A percentile compares a stretch with the other conserved stretches of the same genome.
phyloP scores from a whole-genome alignment of 2,113 vertebrate species.

The Junco hyemalis region DNA sequence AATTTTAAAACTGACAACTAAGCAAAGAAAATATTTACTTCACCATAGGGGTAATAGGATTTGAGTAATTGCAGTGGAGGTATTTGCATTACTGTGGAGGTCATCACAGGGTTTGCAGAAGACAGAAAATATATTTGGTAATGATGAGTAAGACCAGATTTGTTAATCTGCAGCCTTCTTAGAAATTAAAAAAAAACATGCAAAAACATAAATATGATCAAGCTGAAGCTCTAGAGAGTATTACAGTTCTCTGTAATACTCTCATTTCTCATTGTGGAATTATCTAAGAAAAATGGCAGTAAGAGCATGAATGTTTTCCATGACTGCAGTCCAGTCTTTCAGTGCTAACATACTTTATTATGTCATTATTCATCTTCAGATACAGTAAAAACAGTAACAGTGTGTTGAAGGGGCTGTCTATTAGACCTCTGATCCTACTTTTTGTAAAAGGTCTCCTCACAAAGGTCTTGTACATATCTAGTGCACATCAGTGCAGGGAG shows the following conservation, averaged over 20 bases:
- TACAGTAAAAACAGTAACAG: not conserved
- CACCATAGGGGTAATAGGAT: not conserved
- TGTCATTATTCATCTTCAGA: not conserved
- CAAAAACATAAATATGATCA: not conserved
- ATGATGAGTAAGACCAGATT: not conserved
- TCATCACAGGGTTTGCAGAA: not conserved
- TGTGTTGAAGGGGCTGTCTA: not conserved
- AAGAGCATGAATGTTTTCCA: not conserved
- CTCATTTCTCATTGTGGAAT: not conserved
- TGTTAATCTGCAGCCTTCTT: not conserved
- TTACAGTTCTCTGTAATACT: not conserved
- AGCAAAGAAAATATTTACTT: not conserved
- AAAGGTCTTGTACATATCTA: not conserved
- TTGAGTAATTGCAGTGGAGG: not conserved
- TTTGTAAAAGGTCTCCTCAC: not conserved
- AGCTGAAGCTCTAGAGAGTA: not conserved
- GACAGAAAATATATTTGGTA: not conserved
- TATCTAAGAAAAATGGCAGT: not conserved
- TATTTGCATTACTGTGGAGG: not conserved
- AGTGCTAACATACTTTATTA: not conserved
- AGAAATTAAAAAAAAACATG: not conserved
- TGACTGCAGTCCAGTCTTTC: not conserved
- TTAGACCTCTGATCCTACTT: not conserved
- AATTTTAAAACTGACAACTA: not conserved
- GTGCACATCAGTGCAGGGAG: not conserved